Conservation (phyloP, 1,140 invertebrate genomes). For the Steinernema feltiae region DNA sequence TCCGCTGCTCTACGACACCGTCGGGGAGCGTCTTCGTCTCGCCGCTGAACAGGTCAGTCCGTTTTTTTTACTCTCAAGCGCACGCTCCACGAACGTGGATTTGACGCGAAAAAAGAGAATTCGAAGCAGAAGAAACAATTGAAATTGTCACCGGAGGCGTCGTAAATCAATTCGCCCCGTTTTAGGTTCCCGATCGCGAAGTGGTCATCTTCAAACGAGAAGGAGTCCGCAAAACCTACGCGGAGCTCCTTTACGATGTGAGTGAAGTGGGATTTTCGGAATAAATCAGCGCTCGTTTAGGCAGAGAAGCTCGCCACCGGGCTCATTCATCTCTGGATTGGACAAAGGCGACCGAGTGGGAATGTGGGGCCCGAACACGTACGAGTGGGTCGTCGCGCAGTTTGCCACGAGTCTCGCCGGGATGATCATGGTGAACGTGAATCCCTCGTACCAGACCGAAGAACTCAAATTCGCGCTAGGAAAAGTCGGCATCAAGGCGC, state of each 20-base stretch:
- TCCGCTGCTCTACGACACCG: conserved; percentile 50
- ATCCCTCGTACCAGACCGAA: conserved; percentile 71
- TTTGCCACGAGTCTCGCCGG: conserved; percentile 75
- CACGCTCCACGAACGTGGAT: not conserved
- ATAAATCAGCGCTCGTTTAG: conserved; percentile 58
- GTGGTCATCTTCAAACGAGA: conserved; percentile 52
- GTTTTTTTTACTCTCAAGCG: not conserved
- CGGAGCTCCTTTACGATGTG: conserved; percentile 49
- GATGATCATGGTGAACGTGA: conserved; percentile 70
- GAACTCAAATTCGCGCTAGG: conserved; percentile 75
- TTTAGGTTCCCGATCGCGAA: conserved; percentile 44
- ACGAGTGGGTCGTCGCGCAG: conserved; percentile 74
- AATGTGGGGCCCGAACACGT: conserved; percentile 78
- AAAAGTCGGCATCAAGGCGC: conserved; percentile 46
- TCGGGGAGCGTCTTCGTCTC: conserved; percentile 46
- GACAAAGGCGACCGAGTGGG: conserved; percentile 75
- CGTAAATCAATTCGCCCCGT: not conserved
- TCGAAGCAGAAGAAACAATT: no score
- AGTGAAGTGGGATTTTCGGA: no score
- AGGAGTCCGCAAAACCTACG: conserved; percentile 49
- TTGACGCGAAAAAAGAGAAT: no score
- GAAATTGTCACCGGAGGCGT: no score
- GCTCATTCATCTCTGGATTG: conserved; percentile 70
- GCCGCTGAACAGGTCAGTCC: conserved; percentile 37
- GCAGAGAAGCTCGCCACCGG: conserved; percentile 74